phyloP scores from a whole-genome alignment of 2,888 invertebrate genomes.

The Diloba caeruleocephala region DNA sequence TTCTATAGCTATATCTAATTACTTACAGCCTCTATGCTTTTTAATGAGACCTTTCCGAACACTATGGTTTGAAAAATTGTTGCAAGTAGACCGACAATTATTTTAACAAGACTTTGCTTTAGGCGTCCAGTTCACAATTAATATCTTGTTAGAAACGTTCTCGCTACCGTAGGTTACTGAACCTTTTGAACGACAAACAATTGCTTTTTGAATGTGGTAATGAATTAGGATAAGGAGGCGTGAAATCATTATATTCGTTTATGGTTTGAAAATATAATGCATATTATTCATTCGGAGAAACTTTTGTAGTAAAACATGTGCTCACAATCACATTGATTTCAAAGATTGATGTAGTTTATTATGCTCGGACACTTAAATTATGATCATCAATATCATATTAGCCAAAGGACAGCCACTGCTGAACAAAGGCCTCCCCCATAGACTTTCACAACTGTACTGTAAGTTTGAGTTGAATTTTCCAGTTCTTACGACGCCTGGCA shows the following conservation, averaged over 20 bases:
- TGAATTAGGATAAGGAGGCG: conserved; percentile 26
- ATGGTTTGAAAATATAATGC: not conserved
- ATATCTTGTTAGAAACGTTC: conserved; percentile 55
- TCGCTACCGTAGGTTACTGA: conserved; percentile 54
- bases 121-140: conserved; percentile 55
- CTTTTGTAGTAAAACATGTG: no score
- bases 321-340: no score
- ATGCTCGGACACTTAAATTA: no score
- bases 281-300: no score
- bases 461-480: no score
- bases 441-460: no score
- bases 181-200: conserved; percentile 38
- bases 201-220: conserved; percentile 26
- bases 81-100: conserved; percentile 59
- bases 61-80: conserved; percentile 66
- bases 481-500: no score
- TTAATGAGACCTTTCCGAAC: conserved; percentile 61
- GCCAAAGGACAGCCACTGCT: no score
- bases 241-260: conserved; percentile 6
- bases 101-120: conserved; percentile 55
- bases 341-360: no score
- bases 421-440: no score
- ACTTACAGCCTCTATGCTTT: conserved; percentile 36
- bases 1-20: conserved; percentile 30
- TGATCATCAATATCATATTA: no score